Evolutionary conservation across 2,797 vertebrate genomes (phyloP).

Genomic region (Poeciliopsis infans): DNA sequence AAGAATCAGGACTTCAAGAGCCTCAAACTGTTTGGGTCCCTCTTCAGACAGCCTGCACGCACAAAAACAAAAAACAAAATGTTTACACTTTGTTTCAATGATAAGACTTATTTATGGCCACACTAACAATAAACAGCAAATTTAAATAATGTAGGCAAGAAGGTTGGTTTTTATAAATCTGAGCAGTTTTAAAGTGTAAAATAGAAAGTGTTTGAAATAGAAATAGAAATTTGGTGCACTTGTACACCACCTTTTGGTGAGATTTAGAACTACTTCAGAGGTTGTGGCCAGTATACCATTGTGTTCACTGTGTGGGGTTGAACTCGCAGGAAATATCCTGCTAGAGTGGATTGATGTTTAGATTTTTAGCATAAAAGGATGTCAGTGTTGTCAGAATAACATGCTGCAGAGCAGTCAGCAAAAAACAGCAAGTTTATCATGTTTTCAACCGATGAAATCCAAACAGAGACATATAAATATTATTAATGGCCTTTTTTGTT

Average conservation of each 20-base stretch:
- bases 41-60: slow-evolving; percentile 33
- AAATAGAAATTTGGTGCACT: slow-evolving; percentile 26
- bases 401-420: neutral
- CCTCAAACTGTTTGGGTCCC: slow-evolving; percentile 66
- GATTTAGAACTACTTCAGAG: slow-evolving; percentile 10
- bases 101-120: neutral
- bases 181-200: neutral
- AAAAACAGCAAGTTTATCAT: neutral
- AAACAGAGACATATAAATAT: neutral
- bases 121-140: neutral
- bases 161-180: neutral
- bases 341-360: neutral
- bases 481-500: neutral
- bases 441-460: neutral
- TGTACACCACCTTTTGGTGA: slow-evolving; percentile 62
- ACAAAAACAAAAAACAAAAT: neutral
- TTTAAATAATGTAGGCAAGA: neutral
- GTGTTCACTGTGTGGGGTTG: neutral
- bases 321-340: neutral
- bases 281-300: neutral
- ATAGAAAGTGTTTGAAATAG: neutral
- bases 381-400: neutral
- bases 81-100: neutral
- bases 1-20: slow-evolving; percentile 85
- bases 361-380: neutral